Conservation (phyloP, 2,888 invertebrate genomes). For the Sminthurinus aureus region DNA sequence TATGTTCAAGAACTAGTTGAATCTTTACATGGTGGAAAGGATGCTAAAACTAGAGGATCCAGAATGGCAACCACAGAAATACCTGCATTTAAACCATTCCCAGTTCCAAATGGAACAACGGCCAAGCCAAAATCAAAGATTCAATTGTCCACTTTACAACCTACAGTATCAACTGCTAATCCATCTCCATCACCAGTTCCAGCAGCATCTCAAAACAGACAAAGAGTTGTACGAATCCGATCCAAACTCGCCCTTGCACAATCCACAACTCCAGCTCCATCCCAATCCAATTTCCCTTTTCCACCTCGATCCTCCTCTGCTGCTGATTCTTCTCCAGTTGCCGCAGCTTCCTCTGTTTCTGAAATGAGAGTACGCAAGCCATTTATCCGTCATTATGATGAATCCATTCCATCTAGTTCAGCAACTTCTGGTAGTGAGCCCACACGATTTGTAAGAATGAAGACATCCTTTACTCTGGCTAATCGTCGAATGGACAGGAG, state of each 20-base stretch:
- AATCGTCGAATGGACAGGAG: neutral
- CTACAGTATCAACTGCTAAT: neutral
- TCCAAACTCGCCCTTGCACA: neutral
- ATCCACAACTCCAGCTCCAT: neutral
- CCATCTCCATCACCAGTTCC: neutral
- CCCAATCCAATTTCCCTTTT: neutral
- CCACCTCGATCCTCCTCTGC: neutral
- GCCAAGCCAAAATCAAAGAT: constrained; percentile 8
- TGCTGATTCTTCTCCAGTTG: no score
- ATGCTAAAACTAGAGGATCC: neutral
- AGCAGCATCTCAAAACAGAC: neutral
- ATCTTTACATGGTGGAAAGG: constrained; percentile 5
- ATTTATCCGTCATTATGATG: neutral
- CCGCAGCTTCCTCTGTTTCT: neutral
- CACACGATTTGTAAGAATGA: constrained; percentile 10
- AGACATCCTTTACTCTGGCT: neutral
- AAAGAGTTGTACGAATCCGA: neutral
- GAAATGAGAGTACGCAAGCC: neutral
- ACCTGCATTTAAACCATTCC: constrained; percentile 34
- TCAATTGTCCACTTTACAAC: neutral
- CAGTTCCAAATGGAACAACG: constrained; percentile 40
- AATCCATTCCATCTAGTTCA: neutral
- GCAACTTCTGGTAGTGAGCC: neutral
- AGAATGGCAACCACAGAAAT: constrained; percentile 13
- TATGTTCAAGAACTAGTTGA: constrained; percentile 37